These are phyloP conservation scores for Digitonthophagus gazella DNA, from an alignment of 2,888 invertebrate genomes.

Conservation along the genomic window DNA sequence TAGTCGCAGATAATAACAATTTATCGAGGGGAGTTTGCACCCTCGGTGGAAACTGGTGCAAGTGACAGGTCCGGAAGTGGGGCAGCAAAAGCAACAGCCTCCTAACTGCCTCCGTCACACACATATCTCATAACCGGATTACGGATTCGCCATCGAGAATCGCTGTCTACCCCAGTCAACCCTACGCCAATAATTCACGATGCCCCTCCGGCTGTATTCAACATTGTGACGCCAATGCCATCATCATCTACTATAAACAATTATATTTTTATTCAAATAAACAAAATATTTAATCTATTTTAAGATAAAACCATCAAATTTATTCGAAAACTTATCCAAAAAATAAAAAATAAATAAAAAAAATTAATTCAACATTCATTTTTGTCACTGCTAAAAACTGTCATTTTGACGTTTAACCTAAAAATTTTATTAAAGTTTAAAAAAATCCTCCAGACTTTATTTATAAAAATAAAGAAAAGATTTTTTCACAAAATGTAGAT, in stretches of 20 bases:
- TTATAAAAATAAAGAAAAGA: no score
- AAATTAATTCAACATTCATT: no score
- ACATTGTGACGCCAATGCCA: conserved; percentile 19
- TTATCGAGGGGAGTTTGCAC: conserved; percentile 21
- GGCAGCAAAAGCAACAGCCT: conserved; percentile 26
- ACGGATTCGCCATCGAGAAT: conserved; percentile 35
- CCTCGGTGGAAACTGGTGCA: conserved; percentile 21
- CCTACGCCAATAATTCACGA: conserved; percentile 35
- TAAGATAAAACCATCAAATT: no score
- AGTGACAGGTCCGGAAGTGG: conserved; percentile 26
- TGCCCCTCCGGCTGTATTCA: conserved; percentile 25
- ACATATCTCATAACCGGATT: conserved; percentile 38
- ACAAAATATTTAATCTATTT: not conserved
- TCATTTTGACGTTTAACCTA: no score
- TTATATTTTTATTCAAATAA: not conserved
- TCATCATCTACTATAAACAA: conserved; percentile 22
- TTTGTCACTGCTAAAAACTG: no score
- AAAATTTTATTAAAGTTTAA: no score
- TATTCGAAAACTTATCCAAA: no score
- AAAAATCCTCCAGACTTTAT: no score
- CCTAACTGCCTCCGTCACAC: conserved; percentile 29
- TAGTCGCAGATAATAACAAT: conserved; percentile 16
- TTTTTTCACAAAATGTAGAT: no score
- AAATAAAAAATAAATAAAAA: no score
- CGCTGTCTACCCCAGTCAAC: conserved; percentile 35